Evolutionary conservation across 2,113 vertebrate species (phyloP).

Genomic region (Hyaena hyaena): DNA sequence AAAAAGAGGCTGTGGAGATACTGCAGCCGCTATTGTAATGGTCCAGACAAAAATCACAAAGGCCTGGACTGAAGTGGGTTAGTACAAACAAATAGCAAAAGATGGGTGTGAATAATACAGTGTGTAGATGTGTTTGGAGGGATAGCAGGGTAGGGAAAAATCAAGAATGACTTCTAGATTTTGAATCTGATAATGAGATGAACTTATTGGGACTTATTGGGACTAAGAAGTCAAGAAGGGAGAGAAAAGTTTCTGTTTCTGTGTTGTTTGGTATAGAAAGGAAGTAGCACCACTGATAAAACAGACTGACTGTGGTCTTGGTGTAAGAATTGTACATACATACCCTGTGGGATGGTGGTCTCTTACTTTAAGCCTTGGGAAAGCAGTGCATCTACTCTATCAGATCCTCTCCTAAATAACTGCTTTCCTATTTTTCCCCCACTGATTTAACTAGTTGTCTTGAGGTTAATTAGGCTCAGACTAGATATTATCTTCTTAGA

Average conservation of each 20-base stretch:
- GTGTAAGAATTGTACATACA: not conserved
- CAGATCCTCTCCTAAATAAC: not conserved
- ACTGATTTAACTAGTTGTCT: not conserved
- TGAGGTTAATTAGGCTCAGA: not conserved
- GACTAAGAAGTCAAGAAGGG: not conserved
- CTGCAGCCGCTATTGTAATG: not conserved
- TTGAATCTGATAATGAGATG: not conserved
- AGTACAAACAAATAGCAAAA: not conserved
- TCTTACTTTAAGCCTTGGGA: not conserved
- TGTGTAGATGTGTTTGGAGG: not conserved
- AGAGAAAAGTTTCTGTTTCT: not conserved
- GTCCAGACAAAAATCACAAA: not conserved
- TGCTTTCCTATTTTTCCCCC: not conserved
- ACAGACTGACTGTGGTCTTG: not conserved
- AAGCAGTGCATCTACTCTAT: not conserved
- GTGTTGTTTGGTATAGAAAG: not conserved
- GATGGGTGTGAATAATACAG: not conserved
- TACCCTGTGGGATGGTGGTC: not conserved
- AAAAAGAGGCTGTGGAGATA: not conserved
- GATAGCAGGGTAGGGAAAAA: not conserved
- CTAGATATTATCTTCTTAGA: not conserved
- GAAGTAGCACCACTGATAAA: not conserved
- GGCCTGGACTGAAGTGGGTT: fast-evolving
- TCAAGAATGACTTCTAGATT: not conserved
- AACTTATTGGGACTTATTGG: not conserved